These are phyloP conservation scores for Dipodomys stephensi DNA, from an alignment of 2,113 vertebrate species.

Conservation along the genomic window DNA sequence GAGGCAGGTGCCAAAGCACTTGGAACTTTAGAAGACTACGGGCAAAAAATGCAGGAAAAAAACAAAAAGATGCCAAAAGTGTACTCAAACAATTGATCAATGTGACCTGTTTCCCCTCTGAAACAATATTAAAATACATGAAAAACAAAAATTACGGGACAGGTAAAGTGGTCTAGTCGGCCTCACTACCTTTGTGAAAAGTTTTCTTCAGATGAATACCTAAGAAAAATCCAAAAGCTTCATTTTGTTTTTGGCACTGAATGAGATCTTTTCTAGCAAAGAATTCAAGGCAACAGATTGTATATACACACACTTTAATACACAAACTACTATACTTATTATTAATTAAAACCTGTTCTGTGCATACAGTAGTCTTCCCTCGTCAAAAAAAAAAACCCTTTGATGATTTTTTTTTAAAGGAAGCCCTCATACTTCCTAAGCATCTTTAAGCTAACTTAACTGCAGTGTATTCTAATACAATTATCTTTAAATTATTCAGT, in stretches of 20 bases:
- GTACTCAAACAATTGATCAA: conserved; percentile 63
- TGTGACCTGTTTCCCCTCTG: conserved; percentile 45
- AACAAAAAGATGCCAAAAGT: conserved; percentile 73
- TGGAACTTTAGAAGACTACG: conserved; percentile 94
- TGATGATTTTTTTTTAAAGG: neutral
- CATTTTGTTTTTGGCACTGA: conserved; percentile 24
- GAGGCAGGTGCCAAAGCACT: conserved; percentile 92
- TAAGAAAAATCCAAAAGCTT: conserved; percentile 35
- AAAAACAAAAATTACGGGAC: conserved; percentile 50
- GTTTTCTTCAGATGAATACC: conserved; percentile 22
- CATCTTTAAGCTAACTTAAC: neutral
- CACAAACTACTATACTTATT: neutral
- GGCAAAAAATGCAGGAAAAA: conserved; percentile 83
- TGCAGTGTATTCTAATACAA: neutral
- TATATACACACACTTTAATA: neutral
- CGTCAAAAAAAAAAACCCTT: neutral
- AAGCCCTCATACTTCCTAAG: neutral
- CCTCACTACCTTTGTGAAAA: conserved; percentile 23
- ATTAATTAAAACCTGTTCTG: conserved; percentile 25
- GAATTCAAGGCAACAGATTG: conserved; percentile 33
- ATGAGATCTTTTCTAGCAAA: conserved; percentile 35
- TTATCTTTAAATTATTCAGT: conserved; percentile 35
- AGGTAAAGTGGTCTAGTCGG: neutral
- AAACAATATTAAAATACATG: conserved; percentile 52
- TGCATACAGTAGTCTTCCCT: neutral